Evolutionary conservation across 35 echinoderm and acorn worm genomes (phyloP), one percentile per base, ranked within the genome.

Genomic region (Apostichopus parvimensis): DNA sequence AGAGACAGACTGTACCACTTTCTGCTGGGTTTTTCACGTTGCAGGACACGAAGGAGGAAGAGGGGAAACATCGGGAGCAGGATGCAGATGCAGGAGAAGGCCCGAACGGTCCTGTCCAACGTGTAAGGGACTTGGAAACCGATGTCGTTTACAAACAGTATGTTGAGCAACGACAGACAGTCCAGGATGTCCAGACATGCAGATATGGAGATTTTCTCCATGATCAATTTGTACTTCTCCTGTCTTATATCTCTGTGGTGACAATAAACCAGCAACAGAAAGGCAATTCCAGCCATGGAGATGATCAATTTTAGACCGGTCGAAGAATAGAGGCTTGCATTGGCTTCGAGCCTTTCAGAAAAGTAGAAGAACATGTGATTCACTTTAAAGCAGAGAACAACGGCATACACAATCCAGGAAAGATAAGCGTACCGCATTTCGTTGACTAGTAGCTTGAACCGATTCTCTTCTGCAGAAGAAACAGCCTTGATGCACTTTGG

Each of bases 141-240:
- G 59, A n/a, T 75, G 20, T 94, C 87, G 5, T 82, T 55, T 0
- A 98, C 53, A 61, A 98, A 98, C 3, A 98, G 90, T 23, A 92
- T 81, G 23, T 80, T 87, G 0, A 98, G 79, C 21, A 98, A 73
- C 57, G 94, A 90, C 70, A 98, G 61, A 80, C 94, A 89, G 62
- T 98, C 96, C 53, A 98, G 81, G 13, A 98, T 84, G 58, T 95
- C 96, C 15, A 98, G 65, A 75, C 92, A 92, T 53, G 94, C 94
- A 4, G 85, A 87, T 52, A 92, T 72, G 8, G 73, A 94, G 15
- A 98, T 78, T 57, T 95, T 98, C 54, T 98, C 96, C 18, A 98
- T 93, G 53, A 94, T 54, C 5, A 87, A 52, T 72, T 98, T 98
- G 73, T 95, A 98, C 9, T 92, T 90, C 7, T 89, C 76, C 21